Conservation (phyloP, 2,113 vertebrate species). For the Chloebia gouldiae region DNA sequence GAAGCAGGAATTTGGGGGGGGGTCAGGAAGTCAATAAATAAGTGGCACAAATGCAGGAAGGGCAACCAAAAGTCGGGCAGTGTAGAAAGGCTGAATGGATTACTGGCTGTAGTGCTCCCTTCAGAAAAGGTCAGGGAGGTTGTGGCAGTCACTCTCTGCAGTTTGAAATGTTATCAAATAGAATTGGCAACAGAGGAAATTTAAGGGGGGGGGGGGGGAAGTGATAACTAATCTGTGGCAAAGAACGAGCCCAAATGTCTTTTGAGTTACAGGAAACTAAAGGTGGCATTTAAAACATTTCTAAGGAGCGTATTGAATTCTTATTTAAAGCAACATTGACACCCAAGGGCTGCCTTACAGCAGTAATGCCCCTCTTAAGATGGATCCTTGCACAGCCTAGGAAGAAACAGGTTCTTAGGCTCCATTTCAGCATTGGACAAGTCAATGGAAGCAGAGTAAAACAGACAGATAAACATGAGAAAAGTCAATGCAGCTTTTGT, state of each 20-base stretch:
- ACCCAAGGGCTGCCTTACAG: background rate
- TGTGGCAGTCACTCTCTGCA: background rate
- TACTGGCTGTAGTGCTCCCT: background rate
- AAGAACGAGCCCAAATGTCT: background rate
- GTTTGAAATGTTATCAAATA: background rate
- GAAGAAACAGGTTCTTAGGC: background rate
- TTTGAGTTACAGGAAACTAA: background rate
- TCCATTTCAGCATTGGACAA: background rate
- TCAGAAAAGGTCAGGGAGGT: background rate
- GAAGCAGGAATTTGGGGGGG: background rate
- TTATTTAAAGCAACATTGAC: background rate
- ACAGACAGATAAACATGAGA: background rate
- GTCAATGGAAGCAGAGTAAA: background rate
- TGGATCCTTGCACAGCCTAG: background rate
- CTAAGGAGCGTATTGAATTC: background rate
- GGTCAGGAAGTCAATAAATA: background rate
- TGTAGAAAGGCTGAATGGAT: background rate
- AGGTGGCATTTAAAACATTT: background rate
- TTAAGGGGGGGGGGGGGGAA: background rate
- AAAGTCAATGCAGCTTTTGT: background rate
- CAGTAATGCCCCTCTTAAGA: background rate
- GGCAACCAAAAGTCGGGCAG: background rate
- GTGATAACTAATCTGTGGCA: background rate
- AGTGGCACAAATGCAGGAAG: background rate
- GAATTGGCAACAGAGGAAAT: background rate